Conservation (phyloP, 2,888 invertebrate genomes). For the Watsonalla cultraria region DNA sequence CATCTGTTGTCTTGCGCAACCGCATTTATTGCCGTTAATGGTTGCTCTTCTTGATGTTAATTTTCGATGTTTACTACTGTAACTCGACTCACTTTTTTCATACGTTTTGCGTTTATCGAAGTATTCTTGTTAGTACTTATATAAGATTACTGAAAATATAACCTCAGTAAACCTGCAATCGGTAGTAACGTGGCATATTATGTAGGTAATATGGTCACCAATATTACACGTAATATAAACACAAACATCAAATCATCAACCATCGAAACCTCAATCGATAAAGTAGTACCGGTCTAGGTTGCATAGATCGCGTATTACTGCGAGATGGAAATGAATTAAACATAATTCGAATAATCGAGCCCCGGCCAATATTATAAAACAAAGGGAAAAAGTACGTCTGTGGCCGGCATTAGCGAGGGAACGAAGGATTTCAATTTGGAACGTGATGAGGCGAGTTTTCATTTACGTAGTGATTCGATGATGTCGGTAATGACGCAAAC, state of each 20-base stretch:
- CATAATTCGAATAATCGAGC: slow-evolving; percentile 76
- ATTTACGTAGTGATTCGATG: slow-evolving; percentile 59
- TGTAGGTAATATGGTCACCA: no score
- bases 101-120: neutral
- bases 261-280: slow-evolving; percentile 21
- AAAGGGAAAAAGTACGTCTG: slow-evolving; percentile 67
- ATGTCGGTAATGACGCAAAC: slow-evolving; percentile 43
- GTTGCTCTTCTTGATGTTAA: slow-evolving; percentile 57
- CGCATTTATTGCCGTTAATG: slow-evolving; percentile 72
- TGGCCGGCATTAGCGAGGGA: slow-evolving; percentile 59
- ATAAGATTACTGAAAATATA: no score
- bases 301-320: slow-evolving; percentile 53
- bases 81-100: slow-evolving; percentile 23
- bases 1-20: slow-evolving; percentile 71
- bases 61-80: slow-evolving; percentile 38
- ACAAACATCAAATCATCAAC: neutral
- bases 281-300: slow-evolving; percentile 25
- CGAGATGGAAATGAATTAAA: slow-evolving; percentile 76
- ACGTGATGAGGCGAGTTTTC: slow-evolving; percentile 77
- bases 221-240: no score
- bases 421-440: slow-evolving; percentile 77
- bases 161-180: no score
- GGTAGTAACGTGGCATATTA: no score
- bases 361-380: slow-evolving; percentile 70
- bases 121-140: no score